A percentile compares a stretch with the other conserved stretches of the same genome.
phyloP scores from a whole-genome alignment of 2,113 vertebrate species.

The Salvelinus alpinus region DNA sequence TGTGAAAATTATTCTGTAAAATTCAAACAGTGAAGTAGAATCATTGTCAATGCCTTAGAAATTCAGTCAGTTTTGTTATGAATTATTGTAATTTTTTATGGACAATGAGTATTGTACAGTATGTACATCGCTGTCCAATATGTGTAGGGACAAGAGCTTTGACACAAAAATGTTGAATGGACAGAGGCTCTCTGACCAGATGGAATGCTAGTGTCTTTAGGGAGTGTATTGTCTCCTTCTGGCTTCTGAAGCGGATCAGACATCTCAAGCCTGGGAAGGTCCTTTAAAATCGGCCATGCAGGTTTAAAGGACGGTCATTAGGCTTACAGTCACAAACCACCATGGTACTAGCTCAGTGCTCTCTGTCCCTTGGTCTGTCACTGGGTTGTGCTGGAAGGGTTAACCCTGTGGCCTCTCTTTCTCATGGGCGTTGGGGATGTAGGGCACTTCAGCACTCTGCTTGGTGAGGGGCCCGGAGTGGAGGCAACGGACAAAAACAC shows the following conservation, averaged over 20 bases:
- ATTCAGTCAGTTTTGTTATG: too few species aligned
- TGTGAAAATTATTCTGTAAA: not conserved
- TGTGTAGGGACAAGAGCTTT: not conserved
- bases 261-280: constrained; percentile 42
- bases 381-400: constrained; percentile 27
- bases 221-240: constrained; percentile 61
- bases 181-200: constrained; percentile 19
- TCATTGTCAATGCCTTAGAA: not conserved
- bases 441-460: constrained; percentile 13
- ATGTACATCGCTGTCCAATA: not conserved
- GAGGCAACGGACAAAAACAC: constrained; percentile 37
- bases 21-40: not conserved
- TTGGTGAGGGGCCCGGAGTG: constrained; percentile 29
- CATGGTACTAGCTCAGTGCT: not conserved
- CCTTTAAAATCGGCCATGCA: constrained; percentile 52
- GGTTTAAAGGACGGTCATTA: constrained; percentile 33
- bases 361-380: not conserved
- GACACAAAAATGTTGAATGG: constrained; percentile 14
- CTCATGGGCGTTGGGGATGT: constrained; percentile 46
- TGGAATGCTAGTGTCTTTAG: constrained; percentile 45
- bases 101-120: not conserved
- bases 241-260: constrained; percentile 55
- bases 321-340: constrained; percentile 37
- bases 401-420: constrained; percentile 37
- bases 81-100: not conserved